Percentiles rank a stretch among this genome's conserved stretches.
These are phyloP conservation scores for Passer montanus DNA, from an alignment of 2,113 vertebrate genomes.

Conservation along the genomic window DNA sequence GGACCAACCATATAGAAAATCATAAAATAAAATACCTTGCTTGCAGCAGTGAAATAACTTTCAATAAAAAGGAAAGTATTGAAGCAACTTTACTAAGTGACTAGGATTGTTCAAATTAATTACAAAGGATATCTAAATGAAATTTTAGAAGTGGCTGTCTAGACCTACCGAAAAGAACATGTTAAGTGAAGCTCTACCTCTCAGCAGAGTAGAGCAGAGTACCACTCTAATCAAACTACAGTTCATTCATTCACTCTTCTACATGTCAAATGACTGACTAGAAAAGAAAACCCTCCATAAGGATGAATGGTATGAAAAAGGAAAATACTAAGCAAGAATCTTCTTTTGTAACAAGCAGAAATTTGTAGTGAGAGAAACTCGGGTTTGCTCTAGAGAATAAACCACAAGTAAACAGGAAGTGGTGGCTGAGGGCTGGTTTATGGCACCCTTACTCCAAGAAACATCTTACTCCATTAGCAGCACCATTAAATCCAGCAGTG, in stretches of 20 bases:
- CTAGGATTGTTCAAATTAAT: slow-evolving; percentile 33
- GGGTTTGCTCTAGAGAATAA: neutral
- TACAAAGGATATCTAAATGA: slow-evolving; percentile 11
- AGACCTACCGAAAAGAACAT: neutral
- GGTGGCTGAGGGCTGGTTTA: neutral
- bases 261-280: neutral
- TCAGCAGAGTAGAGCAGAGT: neutral
- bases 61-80: neutral
- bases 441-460: neutral
- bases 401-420: slow-evolving; percentile 48
- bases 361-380: neutral
- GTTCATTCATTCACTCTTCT: neutral
- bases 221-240: neutral
- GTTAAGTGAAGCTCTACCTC: neutral
- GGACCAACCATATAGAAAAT: neutral
- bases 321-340: neutral
- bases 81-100: slow-evolving; percentile 23
- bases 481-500: neutral
- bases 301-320: neutral
- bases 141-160: slow-evolving; percentile 35
- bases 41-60: slow-evolving; percentile 15
- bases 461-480: slow-evolving; percentile 10
- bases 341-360: neutral
- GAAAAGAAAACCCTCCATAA: neutral
- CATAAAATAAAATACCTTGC: slow-evolving; percentile 17